Conservation (phyloP, 1,140 invertebrate species). For the Pemphigus obesinymphae region DNA sequence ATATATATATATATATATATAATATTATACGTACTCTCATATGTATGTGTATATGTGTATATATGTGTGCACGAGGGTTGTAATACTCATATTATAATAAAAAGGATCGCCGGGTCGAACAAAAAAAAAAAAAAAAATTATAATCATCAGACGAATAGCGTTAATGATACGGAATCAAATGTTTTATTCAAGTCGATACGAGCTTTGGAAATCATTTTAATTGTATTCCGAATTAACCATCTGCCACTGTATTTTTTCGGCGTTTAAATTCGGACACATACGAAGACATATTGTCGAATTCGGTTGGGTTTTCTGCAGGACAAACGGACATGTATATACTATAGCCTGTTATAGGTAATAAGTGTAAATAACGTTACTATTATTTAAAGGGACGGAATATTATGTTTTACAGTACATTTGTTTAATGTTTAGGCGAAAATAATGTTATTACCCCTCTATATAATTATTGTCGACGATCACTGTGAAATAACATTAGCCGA, state of each 20-base stretch:
- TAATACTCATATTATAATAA: background rate
- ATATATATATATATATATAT: background rate
- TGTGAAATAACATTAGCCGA: too few species aligned
- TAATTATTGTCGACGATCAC: too few species aligned
- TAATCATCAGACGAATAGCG: background rate
- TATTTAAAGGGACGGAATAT: background rate
- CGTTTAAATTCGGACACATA: background rate
- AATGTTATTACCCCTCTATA: background rate
- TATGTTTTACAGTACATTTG: background rate
- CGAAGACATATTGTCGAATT: background rate
- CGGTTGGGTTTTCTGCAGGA: background rate
- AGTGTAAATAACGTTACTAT: background rate
- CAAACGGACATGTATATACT: background rate
- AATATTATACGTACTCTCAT: too few species aligned
- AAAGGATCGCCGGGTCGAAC: conserved; percentile 2
- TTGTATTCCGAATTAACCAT: background rate
- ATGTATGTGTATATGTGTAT: too few species aligned
- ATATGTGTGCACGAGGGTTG: background rate
- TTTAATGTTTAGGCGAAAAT: background rate
- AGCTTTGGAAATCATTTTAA: conserved; percentile 30
- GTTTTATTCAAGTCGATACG: conserved; percentile 24
- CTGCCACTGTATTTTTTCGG: background rate
- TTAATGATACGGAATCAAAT: conserved; percentile 41
- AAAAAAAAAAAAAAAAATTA: background rate
- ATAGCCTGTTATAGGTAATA: too few species aligned